Percentiles rank a stretch among this genome's conserved stretches.
These are phyloP conservation scores for Bombus difficillimus DNA, from an alignment of 1,140 invertebrate species.

Conservation along the genomic window DNA sequence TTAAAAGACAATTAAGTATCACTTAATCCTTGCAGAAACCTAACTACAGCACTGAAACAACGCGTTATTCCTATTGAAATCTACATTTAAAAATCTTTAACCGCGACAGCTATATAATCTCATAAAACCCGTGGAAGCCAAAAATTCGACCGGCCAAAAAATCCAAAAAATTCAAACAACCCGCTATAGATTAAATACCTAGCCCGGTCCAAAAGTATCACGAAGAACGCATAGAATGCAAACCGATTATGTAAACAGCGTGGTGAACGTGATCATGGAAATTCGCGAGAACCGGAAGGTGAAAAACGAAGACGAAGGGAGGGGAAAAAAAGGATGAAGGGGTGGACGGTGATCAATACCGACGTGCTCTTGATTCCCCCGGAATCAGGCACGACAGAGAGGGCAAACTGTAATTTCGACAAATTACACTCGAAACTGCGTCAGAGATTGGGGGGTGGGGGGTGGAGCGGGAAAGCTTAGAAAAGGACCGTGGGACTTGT, in stretches of 20 bases:
- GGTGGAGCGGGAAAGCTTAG: too few relatives aligned
- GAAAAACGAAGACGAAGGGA: not conserved
- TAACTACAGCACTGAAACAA: not conserved
- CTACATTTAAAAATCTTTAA: not conserved
- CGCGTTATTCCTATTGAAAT: too few relatives aligned
- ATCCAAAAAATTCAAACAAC: not conserved
- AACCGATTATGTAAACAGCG: not conserved
- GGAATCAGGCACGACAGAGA: slow-evolving; percentile 34
- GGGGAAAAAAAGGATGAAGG: too few relatives aligned
- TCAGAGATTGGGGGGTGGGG: not conserved
- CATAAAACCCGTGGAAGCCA: not conserved
- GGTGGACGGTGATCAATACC: slow-evolving; percentile 24
- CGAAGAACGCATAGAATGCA: not conserved
- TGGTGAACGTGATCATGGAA: not conserved
- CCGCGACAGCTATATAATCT: not conserved
- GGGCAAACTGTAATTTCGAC: slow-evolving; percentile 46
- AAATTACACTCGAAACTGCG: slow-evolving; percentile 40
- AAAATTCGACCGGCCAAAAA: not conserved
- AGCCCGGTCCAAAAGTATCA: not conserved
- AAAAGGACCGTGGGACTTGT: slow-evolving; percentile 43
- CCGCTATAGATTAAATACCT: not conserved
- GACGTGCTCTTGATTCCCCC: slow-evolving; percentile 15
- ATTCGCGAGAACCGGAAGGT: not conserved
- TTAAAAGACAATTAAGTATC: not conserved
- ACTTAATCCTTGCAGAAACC: not conserved